Conservation (phyloP, 2,888 invertebrate species). For the Cryptocephalus moraei region DNA sequence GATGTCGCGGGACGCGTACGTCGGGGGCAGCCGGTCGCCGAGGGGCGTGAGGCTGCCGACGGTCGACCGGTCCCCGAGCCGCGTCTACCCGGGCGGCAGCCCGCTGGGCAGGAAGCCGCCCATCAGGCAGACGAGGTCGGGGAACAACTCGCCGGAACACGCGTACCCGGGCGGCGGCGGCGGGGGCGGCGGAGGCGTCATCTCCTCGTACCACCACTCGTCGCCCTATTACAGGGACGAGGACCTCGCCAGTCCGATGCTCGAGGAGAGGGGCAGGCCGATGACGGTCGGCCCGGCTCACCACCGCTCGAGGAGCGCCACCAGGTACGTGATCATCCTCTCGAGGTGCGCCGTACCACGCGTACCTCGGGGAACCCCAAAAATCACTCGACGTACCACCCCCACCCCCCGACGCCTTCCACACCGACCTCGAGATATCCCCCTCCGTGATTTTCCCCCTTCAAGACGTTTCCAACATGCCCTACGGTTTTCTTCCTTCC, state of each 20-base stretch:
- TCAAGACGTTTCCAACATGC: no score
- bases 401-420: no score
- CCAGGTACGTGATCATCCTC: slow-evolving; percentile 33
- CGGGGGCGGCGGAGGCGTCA: slow-evolving; percentile 14
- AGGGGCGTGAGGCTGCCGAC: slow-evolving; percentile 69
- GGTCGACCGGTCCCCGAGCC: slow-evolving; percentile 82
- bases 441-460: no score
- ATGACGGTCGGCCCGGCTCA: slow-evolving; percentile 45
- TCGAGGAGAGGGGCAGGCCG: slow-evolving; percentile 60
- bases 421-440: no score
- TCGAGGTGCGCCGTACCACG: not conserved
- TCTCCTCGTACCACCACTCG: slow-evolving; percentile 52
- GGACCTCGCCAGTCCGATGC: slow-evolving; percentile 76
- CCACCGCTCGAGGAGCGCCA: slow-evolving; percentile 70
- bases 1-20: slow-evolving; percentile 55
- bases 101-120: slow-evolving; percentile 33
- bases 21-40: slow-evolving; percentile 55
- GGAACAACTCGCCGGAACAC: slow-evolving; percentile 51
- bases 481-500: no score
- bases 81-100: slow-evolving; percentile 61
- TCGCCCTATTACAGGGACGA: slow-evolving; percentile 70
- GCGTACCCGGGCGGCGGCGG: slow-evolving; percentile 14
- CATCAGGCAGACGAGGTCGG: slow-evolving; percentile 42
- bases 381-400: no score
- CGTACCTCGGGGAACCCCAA: no score